These are phyloP conservation scores for Hippoglossus stenolepis DNA, from an alignment of 2,113 vertebrate genomes.

Conservation along the genomic window DNA sequence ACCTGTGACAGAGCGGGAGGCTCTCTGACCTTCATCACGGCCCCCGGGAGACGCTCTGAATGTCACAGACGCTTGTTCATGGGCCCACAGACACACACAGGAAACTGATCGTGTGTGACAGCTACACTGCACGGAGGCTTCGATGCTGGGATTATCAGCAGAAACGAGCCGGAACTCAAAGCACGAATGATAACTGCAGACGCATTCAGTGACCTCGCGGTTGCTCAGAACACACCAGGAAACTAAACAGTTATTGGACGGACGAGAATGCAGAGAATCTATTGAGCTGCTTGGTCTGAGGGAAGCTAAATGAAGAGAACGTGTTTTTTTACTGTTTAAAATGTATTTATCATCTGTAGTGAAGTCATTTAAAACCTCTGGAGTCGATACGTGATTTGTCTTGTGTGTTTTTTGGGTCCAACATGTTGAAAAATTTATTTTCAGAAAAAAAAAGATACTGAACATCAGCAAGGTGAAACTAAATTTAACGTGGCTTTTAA, in stretches of 20 bases:
- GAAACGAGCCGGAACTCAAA: constrained; percentile 1
- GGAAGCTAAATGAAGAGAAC: neutral
- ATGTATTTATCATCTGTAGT: too few relatives aligned
- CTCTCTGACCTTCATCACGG: constrained; percentile 53
- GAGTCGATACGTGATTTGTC: too few relatives aligned
- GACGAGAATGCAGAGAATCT: too few relatives aligned
- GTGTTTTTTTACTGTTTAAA: neutral
- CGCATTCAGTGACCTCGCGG: neutral
- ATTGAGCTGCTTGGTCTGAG: too few relatives aligned
- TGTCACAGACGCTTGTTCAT: constrained; percentile 48
- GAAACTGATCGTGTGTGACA: constrained; percentile 12
- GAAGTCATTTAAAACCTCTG: too few relatives aligned
- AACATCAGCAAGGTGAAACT: too few relatives aligned
- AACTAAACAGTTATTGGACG: neutral
- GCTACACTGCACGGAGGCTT: constrained; percentile 16
- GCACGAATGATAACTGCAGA: neutral
- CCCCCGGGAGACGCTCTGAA: constrained; percentile 40
- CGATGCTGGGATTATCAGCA: constrained; percentile 15
- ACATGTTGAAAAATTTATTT: too few relatives aligned
- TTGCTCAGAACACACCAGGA: neutral
- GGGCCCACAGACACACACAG: constrained; percentile 1
- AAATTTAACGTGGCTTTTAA: too few relatives aligned
- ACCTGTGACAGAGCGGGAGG: constrained; percentile 64
- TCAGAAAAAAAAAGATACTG: too few relatives aligned
- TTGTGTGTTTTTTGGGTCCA: too few relatives aligned